Percentiles rank a stretch among this genome's conserved stretches.
These are phyloP conservation scores for Anolis carolinensis DNA, from an alignment of 2,113 vertebrate genomes.

Conservation along the genomic window DNA sequence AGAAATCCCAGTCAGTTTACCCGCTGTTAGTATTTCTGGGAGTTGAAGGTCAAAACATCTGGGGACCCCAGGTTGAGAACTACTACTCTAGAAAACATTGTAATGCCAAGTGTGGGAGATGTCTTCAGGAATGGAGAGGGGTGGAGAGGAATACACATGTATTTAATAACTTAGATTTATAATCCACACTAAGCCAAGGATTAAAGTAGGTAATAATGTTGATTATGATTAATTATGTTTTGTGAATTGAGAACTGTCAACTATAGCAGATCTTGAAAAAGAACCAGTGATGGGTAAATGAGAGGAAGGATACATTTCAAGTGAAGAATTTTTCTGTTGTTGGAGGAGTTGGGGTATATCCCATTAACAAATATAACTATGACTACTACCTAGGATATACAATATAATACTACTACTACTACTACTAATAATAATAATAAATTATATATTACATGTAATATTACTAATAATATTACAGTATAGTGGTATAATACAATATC, in stretches of 20 bases:
- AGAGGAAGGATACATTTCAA: neutral
- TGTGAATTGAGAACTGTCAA: neutral
- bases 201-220: neutral
- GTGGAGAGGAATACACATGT: neutral
- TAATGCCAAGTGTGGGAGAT: neutral
- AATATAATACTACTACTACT: too few relatives aligned
- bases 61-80: too few relatives aligned
- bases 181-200: neutral
- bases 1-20: neutral
- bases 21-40: too few relatives aligned
- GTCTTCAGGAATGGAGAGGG: neutral
- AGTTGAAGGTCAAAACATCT: too few relatives aligned
- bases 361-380: neutral
- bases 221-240: neutral
- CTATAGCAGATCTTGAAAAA: neutral
- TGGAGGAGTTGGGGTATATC: neutral
- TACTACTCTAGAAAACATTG: neutral
- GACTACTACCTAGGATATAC: too few relatives aligned
- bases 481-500: too few relatives aligned
- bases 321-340: neutral
- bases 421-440: too few relatives aligned
- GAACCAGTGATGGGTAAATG: neutral
- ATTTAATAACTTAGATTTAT: conserved; percentile 15
- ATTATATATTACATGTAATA: too few relatives aligned
- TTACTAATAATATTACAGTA: too few relatives aligned